Evolutionary conservation across 1,140 invertebrate genomes (phyloP).

Genomic region (Drosophila aff.): DNA sequence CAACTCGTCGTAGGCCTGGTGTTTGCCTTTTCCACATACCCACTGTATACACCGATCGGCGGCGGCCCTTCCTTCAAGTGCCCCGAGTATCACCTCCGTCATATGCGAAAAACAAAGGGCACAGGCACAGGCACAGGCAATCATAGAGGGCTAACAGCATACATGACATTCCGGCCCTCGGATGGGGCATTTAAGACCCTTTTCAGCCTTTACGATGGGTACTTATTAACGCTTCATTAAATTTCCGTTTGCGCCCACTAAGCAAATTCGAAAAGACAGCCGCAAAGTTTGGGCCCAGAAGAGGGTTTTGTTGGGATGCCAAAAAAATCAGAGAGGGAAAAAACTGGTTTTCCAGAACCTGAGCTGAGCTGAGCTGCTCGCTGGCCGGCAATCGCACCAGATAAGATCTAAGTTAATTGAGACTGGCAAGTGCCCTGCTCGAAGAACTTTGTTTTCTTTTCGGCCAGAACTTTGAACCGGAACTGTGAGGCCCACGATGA

Average conservation of each 20-base stretch:
- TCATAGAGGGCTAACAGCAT: conserved; percentile 18
- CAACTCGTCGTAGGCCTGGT: conserved; percentile 27
- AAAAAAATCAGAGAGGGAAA: conserved; percentile 37
- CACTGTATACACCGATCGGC: conserved; percentile 11
- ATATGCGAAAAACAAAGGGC: conserved; percentile 45
- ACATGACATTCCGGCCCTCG: conserved; percentile 50
- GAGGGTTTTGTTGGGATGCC: conserved; percentile 32
- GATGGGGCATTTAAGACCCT: conserved; percentile 61
- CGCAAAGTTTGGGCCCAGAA: conserved; percentile 14
- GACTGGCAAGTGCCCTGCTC: conserved; percentile 63
- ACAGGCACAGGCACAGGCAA: not conserved
- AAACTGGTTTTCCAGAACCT: conserved; percentile 66
- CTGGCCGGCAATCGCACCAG: conserved; percentile 30
- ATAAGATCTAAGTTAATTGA: conserved; percentile 79
- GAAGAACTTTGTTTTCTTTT: conserved; percentile 27
- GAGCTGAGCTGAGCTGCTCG: conserved; percentile 33
- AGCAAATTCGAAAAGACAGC: conserved; percentile 65
- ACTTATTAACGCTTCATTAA: conserved; percentile 82
- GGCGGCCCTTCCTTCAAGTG: conserved; percentile 38
- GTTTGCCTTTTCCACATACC: conserved; percentile 43
- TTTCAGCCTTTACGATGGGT: conserved; percentile 50
- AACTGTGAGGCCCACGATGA: conserved; percentile 15
- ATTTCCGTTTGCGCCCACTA: conserved; percentile 63
- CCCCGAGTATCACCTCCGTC: conserved; percentile 11
- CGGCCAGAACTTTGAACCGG: conserved; percentile 54